Evolutionary conservation across 1,140 invertebrate genomes (phyloP).

Genomic region (Drosophila orena): DNA sequence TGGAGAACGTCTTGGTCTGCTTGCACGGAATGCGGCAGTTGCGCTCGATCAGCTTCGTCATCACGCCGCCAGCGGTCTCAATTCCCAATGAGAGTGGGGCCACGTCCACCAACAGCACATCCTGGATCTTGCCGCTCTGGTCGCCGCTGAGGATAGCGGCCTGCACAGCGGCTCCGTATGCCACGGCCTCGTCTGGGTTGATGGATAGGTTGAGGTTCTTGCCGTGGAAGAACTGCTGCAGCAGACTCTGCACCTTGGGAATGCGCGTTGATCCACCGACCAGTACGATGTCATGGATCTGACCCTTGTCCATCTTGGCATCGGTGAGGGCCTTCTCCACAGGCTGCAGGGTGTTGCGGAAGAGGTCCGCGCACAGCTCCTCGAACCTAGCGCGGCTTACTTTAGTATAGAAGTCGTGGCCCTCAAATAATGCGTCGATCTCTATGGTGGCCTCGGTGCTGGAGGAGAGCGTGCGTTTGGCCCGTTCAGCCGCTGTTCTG

Average conservation of each 20-base stretch:
- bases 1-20: slow-evolving; percentile 88
- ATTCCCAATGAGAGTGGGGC: slow-evolving; percentile 87
- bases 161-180: slow-evolving; percentile 90
- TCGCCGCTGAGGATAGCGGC: slow-evolving; percentile 90
- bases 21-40: slow-evolving; percentile 88
- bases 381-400: slow-evolving; percentile 94
- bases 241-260: slow-evolving; percentile 88
- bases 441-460: slow-evolving; percentile 89
- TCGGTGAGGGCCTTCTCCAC: slow-evolving; percentile 91
- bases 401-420: slow-evolving; percentile 93
- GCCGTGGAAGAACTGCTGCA: slow-evolving; percentile 88
- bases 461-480: slow-evolving; percentile 88
- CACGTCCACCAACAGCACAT: slow-evolving; percentile 86
- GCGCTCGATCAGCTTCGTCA: slow-evolving; percentile 88
- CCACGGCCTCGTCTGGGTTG: slow-evolving; percentile 92
- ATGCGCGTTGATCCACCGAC: slow-evolving; percentile 88
- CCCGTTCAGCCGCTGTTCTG: slow-evolving; percentile 90
- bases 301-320: slow-evolving; percentile 90
- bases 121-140: slow-evolving; percentile 76
- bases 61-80: slow-evolving; percentile 87
- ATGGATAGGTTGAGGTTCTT: slow-evolving; percentile 89
- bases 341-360: slow-evolving; percentile 88
- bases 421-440: slow-evolving; percentile 90
- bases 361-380: slow-evolving; percentile 93
- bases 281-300: slow-evolving; percentile 88